Evolutionary conservation across 2,797 vertebrate genomes (phyloP).

Genomic region (Galaxias olidus): DNA sequence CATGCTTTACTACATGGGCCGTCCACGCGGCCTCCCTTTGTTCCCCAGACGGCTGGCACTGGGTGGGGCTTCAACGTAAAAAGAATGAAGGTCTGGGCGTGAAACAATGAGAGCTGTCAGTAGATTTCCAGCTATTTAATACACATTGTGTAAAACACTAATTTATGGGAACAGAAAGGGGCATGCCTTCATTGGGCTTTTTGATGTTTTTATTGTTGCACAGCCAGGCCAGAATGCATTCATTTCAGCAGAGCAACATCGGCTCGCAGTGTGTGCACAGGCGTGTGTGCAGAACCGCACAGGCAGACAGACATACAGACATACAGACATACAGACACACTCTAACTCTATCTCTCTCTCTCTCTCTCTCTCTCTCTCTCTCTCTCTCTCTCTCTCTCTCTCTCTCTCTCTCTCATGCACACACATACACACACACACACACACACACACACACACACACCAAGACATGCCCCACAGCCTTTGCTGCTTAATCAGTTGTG

Average conservation of each 20-base stretch:
- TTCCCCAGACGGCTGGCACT: background rate
- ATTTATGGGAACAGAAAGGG: slow-evolving; percentile 21
- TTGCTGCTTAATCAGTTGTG: slow-evolving; percentile 6
- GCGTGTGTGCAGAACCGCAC: background rate
- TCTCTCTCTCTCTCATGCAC: no score
- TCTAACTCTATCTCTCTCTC: no score
- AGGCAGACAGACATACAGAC: slow-evolving; percentile 1
- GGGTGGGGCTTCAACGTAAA: slow-evolving; percentile 4
- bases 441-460: slow-evolving; percentile 9
- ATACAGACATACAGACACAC: background rate
- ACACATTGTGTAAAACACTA: slow-evolving; percentile 14
- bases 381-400: no score
- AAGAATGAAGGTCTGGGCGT: slow-evolving; percentile 24
- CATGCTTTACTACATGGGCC: no score
- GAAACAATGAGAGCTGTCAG: slow-evolving; percentile 39
- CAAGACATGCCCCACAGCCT: background rate
- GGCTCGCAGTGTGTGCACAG: background rate
- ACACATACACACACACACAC: slow-evolving; percentile 1
- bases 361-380: no score
- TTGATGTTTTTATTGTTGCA: slow-evolving; percentile 11
- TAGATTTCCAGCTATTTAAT: slow-evolving; percentile 40
- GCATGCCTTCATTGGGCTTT: slow-evolving; percentile 13
- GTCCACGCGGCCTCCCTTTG: background rate
- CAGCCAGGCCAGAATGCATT: background rate
- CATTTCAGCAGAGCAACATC: background rate